Evolutionary conservation across 2,888 invertebrate genomes (phyloP), one percentile per base, ranked within the genome.

Genomic region (Drosophila quinaria): DNA sequence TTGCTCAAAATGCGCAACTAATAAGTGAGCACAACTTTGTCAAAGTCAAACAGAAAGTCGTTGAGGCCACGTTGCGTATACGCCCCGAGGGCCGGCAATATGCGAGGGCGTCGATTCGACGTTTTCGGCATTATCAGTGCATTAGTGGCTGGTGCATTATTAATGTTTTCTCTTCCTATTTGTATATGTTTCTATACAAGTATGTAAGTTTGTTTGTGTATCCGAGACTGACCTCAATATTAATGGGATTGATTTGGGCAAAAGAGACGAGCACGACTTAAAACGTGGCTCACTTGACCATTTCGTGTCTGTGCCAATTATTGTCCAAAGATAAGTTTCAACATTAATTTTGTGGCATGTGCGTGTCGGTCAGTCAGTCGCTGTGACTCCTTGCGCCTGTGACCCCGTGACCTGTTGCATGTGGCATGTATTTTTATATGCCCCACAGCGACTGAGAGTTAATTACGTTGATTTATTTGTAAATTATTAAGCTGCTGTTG

Each of bases 391-490:
- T 17, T 31, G 54, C 19, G 17, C 49, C 37, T 9, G 42, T 76
- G 81, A 81, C 85, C 87, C 58, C 66, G 55, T 86, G 69, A 80
- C 87, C 82, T 85, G 88, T 85, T 85, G 88, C 85, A 87, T 82
- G 85, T 65, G 55, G 19, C 2, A 29, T 15, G 5, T 39, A 15
- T 15, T 25, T 25, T 25, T 9, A 3, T 42, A 19, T 47, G 51
- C 54, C 67, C 44, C n/a, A 29, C 33, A 54, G 61, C 44, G 31
- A 17, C 22, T 11, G 44, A 15, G 49, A 86, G 82, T 87, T 82
- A 85, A 87, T 85, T 85, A 79, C 81, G 81, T 88, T 86, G 85
- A 88, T 86, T 86, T 87, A 86, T 86, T 81, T 72, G 73, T 76
- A 69, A 80, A 76, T 76, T 73, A 85, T 68, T 74, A 73, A 78